Evolutionary conservation across 1,140 invertebrate genomes (phyloP), one percentile per base, ranked within the genome.

Genomic region (Leptinotarsa lineolata): DNA sequence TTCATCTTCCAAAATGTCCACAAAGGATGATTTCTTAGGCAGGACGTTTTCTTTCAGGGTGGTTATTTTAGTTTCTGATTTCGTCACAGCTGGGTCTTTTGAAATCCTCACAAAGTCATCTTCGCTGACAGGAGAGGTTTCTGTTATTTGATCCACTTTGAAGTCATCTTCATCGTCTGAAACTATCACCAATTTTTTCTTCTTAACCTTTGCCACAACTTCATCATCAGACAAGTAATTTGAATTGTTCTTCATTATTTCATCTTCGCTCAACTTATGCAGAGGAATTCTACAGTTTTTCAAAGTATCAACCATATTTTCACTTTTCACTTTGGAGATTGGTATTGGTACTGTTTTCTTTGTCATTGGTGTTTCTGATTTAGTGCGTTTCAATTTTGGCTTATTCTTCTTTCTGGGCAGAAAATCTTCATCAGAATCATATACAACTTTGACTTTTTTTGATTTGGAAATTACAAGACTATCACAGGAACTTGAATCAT

Each of bases 1-100:
- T 48, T 77, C 75, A 74, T 73, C 67, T 72, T 71, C 64, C n/a
- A 66, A 30, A 63, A 15, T 63, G 2, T 22, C 61, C 4, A 63
- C 12, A 22, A 15, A 21, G 0, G 60, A 63, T 22, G 20, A 13
- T 13, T 63, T 21, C 2, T 8, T 39, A 39, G 30, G 8, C 30
- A 39, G 30, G 30, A 39, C 30, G 0, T 39, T 39, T 39, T 39
- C 30, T 22, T 22, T 63, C 15, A 13, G 13, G 13, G 11, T 63
- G 13, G 24, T 67, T 4, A 13, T 67, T 67, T 67, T 63, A 20
- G 13, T 63, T 63, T 21, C 24, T 21, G 4, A 30, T 4, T 20
- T 20, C 4, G 20, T 12, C 12, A 8, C 11, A 39, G 30, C 30
- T 12, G 20, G 20, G 11, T 5, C 20, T 24, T 63, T 21, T 21